Conservation (phyloP, 2,797 vertebrate genomes). For the Coendou prehensilis region DNA sequence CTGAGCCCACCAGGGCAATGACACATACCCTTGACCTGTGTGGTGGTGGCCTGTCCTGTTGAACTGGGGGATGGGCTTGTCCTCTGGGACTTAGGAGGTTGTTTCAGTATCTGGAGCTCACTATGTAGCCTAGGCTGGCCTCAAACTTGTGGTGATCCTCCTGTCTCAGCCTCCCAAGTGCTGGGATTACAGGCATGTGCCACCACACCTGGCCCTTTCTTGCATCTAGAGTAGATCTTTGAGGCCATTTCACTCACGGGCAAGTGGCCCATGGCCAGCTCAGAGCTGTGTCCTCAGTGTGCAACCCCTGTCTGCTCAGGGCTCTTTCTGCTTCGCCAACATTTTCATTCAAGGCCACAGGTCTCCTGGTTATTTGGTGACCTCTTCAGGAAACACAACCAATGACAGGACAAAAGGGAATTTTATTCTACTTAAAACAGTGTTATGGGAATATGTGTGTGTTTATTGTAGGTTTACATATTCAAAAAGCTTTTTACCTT, state of each 20-base stretch:
- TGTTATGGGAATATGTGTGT: not conserved
- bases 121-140: not conserved
- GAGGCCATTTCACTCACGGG: not conserved
- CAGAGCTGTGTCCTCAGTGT: not conserved
- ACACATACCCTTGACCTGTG: not conserved
- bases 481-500: not conserved
- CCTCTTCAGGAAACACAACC: not conserved
- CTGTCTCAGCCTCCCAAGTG: too few species aligned
- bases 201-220: not conserved
- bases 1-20: not conserved
- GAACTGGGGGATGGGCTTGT: not conserved
- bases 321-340: not conserved
- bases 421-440: not conserved
- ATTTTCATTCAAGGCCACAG: not conserved
- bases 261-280: not conserved
- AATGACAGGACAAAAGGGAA: slow-evolving; percentile 14
- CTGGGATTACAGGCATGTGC: too few species aligned
- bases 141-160: not conserved
- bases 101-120: not conserved
- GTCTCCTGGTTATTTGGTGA: not conserved
- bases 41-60: not conserved
- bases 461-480: not conserved
- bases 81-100: not conserved
- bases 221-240: not conserved
- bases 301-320: not conserved